Conservation (phyloP, 1,140 invertebrate genomes). For the Phocides pigmalion region DNA sequence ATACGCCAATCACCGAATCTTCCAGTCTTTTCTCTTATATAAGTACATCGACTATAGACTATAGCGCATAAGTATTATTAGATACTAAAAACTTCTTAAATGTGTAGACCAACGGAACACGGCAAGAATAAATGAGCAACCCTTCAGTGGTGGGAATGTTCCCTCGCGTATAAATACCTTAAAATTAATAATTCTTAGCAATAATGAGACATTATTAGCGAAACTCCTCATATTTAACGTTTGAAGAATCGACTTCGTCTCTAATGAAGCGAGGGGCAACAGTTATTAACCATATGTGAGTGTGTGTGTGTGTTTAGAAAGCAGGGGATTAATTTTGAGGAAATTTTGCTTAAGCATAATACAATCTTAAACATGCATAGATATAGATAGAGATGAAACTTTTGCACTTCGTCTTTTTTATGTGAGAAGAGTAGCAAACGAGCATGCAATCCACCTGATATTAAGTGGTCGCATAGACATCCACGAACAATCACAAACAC, state of each 20-base stretch:
- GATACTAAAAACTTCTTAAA: neutral
- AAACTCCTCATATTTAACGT: conserved; percentile 66
- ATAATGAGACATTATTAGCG: conserved; percentile 79
- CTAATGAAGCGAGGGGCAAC: conserved; percentile 65
- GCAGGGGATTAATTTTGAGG: conserved; percentile 38
- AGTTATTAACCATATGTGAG: conserved; percentile 39
- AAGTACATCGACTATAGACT: too few relatives aligned
- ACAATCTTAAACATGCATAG: neutral
- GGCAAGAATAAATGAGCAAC: neutral
- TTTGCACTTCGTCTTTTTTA: too few relatives aligned
- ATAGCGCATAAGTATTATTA: too few relatives aligned
- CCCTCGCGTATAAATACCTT: conserved; percentile 34
- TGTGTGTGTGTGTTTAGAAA: conserved; percentile 27
- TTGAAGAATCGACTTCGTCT: conserved; percentile 68
- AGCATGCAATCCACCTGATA: too few relatives aligned
- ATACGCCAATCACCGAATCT: too few relatives aligned
- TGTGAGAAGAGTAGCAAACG: too few relatives aligned
- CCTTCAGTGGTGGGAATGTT: neutral
- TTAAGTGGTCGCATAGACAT: too few relatives aligned
- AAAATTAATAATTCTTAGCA: conserved; percentile 73
- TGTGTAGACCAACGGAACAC: too few relatives aligned
- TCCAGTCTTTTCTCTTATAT: too few relatives aligned
- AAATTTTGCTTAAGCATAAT: conserved; percentile 20
- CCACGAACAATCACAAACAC: too few relatives aligned
- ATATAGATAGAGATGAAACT: too few relatives aligned